These are phyloP conservation scores for Orientallactaga sibirica DNA, from an alignment of 2,797 vertebrate genomes.

Conservation along the genomic window DNA sequence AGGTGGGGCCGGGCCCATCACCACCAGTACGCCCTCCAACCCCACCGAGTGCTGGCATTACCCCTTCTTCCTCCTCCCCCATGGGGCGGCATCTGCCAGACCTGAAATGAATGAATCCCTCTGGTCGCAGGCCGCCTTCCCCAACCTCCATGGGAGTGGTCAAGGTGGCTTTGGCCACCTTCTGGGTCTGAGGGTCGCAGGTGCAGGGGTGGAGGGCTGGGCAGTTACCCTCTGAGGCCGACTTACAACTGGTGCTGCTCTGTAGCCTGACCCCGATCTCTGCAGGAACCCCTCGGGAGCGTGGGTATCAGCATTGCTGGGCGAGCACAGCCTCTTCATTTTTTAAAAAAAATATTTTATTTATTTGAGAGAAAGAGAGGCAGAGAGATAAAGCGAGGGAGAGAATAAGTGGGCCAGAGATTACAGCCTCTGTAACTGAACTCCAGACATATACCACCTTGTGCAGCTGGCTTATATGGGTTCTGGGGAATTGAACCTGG, in stretches of 20 bases:
- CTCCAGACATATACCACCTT: too few species aligned
- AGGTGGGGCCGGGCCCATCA: not conserved
- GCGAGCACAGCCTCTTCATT: constrained; percentile 71
- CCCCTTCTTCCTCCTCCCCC: not conserved
- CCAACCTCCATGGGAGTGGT: not conserved
- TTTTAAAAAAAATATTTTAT: too few species aligned
- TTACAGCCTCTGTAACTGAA: too few species aligned
- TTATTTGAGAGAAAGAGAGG: too few species aligned
- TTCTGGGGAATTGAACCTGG: too few species aligned
- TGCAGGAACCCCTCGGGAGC: constrained; percentile 76
- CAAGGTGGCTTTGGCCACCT: constrained; percentile 68
- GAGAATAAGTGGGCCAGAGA: too few species aligned
- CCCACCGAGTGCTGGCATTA: too few species aligned
- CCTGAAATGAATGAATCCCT: not conserved
- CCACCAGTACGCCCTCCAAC: not conserved
- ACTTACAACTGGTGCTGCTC: constrained; percentile 84
- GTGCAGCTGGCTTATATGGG: too few species aligned
- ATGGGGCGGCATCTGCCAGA: not conserved
- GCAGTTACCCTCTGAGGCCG: constrained; percentile 82
- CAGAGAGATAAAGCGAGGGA: too few species aligned
- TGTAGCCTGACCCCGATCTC: constrained; percentile 81
- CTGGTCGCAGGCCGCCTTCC: not conserved
- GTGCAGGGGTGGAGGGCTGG: not conserved
- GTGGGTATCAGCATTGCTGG: constrained; percentile 72
- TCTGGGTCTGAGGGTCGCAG: not conserved